Evolutionary conservation across 2,797 vertebrate species (phyloP).

Genomic region (Cyclura pinguis): DNA sequence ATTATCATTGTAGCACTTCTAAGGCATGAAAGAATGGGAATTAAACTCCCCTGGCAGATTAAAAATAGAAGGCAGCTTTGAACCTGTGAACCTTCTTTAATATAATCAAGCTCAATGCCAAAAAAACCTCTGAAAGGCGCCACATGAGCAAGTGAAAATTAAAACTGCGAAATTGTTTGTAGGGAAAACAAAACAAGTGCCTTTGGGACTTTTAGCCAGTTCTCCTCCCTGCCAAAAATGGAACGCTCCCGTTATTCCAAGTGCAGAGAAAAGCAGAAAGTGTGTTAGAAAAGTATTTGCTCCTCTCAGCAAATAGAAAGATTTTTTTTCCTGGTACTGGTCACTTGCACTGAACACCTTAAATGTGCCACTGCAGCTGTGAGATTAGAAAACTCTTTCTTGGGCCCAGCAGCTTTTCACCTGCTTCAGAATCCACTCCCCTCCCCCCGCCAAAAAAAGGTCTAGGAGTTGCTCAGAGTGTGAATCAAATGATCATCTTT

Average conservation of each 20-base stretch:
- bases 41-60: constrained; percentile 39
- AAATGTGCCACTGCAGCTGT: background rate
- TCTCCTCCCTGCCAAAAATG: constrained; percentile 50
- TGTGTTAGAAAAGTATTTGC: background rate
- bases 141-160: constrained; percentile 61
- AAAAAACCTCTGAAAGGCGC: constrained; percentile 38
- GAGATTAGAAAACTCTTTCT: constrained; percentile 14
- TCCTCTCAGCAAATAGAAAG: background rate
- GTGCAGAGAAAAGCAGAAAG: constrained; percentile 34
- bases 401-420: background rate
- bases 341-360: background rate
- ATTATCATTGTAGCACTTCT: constrained; percentile 53
- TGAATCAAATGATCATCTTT: background rate
- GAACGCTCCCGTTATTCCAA: constrained; percentile 39
- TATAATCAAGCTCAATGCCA: constrained; percentile 43
- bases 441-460: background rate
- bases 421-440: background rate
- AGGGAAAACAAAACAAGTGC: constrained; percentile 59
- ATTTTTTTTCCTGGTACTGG: background rate
- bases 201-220: constrained; percentile 55
- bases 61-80: constrained; percentile 59
- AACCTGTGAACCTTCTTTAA: constrained; percentile 52
- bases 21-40: constrained; percentile 43
- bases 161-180: constrained; percentile 56
- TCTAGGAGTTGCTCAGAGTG: too few species aligned